phyloP scores from a whole-genome alignment of 2,888 invertebrate species.

The Lagria hirta region DNA sequence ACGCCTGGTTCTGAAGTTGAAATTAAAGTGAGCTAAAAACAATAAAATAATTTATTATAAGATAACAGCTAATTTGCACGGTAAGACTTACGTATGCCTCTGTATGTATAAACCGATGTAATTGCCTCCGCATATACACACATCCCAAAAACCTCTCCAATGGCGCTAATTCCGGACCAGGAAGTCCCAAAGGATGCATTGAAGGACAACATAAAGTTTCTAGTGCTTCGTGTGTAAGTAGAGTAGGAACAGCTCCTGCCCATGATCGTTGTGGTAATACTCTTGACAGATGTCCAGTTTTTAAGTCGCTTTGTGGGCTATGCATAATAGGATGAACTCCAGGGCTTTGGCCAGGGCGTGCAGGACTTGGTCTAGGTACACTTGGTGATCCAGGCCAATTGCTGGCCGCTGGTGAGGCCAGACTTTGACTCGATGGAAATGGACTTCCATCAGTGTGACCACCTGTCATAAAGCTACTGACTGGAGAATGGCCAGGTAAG shows the following conservation, averaged over 20 bases:
- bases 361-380: constrained; percentile 83
- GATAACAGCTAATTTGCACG: too few species aligned
- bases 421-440: constrained; percentile 65
- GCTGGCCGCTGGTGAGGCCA: constrained; percentile 73
- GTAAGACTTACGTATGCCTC: too few species aligned
- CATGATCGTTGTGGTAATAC: constrained; percentile 65
- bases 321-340: constrained; percentile 59
- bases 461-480: constrained; percentile 65
- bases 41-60: too few species aligned
- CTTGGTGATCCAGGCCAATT: constrained; percentile 92
- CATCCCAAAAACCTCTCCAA: constrained; percentile 92
- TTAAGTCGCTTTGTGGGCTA: constrained; percentile 57
- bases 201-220: constrained; percentile 82
- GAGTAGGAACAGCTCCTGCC: constrained; percentile 90
- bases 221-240: constrained; percentile 83
- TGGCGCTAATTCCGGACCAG: constrained; percentile 77
- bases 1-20: constrained; percentile 82
- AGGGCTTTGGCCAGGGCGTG: constrained; percentile 76
- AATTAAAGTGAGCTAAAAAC: too few species aligned
- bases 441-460: constrained; percentile 73
- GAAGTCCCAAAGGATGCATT: constrained; percentile 66
- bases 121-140: constrained; percentile 83
- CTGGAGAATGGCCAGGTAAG: constrained; percentile 66
- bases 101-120: constrained; percentile 81
- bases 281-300: constrained; percentile 44